These are phyloP conservation scores for Tenthredo scrophulariae DNA, from an alignment of 2,888 invertebrate genomes.

Conservation along the genomic window DNA sequence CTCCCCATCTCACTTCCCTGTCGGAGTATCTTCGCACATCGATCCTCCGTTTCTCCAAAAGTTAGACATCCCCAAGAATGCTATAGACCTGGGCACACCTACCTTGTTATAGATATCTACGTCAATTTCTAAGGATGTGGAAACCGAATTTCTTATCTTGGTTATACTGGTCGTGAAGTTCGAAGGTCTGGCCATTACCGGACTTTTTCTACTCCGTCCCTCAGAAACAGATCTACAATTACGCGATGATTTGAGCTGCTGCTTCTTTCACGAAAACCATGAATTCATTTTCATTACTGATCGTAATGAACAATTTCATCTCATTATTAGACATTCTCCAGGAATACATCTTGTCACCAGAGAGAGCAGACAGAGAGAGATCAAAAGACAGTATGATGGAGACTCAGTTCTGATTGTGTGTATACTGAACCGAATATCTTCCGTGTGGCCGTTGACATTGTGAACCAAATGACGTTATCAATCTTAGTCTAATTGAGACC, in stretches of 20 bases:
- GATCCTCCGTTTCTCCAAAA: constrained; percentile 25
- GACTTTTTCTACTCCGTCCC: neutral
- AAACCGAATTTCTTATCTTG: neutral
- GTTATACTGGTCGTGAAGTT: neutral
- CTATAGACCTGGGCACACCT: neutral
- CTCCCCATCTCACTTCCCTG: constrained; percentile 32
- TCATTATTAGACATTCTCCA: neutral
- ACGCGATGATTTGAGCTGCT: neutral
- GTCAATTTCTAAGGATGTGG: neutral
- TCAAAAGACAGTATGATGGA: neutral
- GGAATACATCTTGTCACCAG: neutral
- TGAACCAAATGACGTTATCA: constrained; percentile 7
- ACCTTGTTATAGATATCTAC: constrained; percentile 23
- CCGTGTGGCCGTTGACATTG: neutral
- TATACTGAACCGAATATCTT: neutral
- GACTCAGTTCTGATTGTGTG: neutral
- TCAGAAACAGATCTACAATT: neutral
- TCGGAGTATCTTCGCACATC: constrained; percentile 7
- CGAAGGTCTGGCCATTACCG: neutral
- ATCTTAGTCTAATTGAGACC: constrained; percentile 19
- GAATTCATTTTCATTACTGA: neutral
- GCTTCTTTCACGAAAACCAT: neutral
- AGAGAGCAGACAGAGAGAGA: neutral
- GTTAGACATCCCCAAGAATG: neutral
- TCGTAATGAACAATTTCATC: neutral